phyloP scores from a whole-genome alignment of 2,113 vertebrate species.

The Parotia lawesii region DNA sequence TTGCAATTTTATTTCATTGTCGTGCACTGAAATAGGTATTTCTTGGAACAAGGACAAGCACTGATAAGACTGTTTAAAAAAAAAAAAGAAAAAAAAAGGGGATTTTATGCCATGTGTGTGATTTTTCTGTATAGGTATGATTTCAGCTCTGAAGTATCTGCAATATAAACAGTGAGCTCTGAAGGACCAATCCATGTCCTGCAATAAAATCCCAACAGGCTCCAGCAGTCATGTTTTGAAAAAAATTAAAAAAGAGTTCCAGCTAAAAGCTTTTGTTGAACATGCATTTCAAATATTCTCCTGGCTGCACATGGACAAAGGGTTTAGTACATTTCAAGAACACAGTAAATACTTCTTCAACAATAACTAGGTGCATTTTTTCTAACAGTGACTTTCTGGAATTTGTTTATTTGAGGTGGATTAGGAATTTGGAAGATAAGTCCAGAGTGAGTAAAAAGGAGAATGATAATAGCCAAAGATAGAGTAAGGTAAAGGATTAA shows the following conservation, averaged over 20 bases:
- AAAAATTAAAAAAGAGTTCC: neutral
- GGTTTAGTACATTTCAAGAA: neutral
- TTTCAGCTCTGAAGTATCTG: neutral
- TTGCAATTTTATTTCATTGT: neutral
- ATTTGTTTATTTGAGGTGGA: neutral
- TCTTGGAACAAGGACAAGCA: conserved; percentile 18
- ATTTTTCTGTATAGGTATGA: neutral
- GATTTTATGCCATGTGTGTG: neutral
- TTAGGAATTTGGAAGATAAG: neutral
- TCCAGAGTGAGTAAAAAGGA: neutral
- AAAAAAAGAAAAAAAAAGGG: neutral
- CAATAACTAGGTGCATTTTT: neutral
- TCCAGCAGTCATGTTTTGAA: neutral
- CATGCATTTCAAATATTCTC: neutral
- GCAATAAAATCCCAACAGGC: neutral
- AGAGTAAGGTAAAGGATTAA: neutral
- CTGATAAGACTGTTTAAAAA: neutral
- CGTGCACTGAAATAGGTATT: conserved; percentile 23
- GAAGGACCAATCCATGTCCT: neutral
- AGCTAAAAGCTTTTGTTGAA: neutral
- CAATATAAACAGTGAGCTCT: neutral
- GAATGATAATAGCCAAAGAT: neutral
- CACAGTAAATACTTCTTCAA: neutral
- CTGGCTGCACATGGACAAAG: neutral
- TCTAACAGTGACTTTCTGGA: neutral